Evolutionary conservation across 2,113 vertebrate species (phyloP), one percentile per base, ranked within the genome.

Genomic region (Petrocephalus microphthalmus): DNA sequence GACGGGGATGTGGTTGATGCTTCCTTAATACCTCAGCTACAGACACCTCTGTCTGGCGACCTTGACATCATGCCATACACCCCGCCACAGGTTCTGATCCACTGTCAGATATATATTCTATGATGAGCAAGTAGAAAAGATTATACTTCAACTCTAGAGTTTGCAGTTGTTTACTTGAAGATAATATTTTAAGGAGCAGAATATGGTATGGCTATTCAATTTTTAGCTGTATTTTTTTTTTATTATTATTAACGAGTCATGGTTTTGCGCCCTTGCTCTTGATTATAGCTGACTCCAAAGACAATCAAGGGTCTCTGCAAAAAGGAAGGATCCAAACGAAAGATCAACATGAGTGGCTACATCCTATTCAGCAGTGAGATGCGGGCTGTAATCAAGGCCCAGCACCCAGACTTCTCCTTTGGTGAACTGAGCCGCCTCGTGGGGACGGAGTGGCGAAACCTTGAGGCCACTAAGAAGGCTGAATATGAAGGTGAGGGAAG

Each of bases 311-410:
- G 98, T 90, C 95, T 96, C 90, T 95, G 96, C 89, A 99, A 99
- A 94, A 99, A 99, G 90, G 98, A 99, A 93, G 97, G 98, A 84
- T 97, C 98, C 86, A 99, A 99, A 94, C 95, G 98, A 92, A 99
- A 99, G 96, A 99, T 99, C 95, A 99, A 99, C 95, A 99, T 99
- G 98, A 99, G 98, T 88, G 98, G 98, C 91, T 99, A 99, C 91
- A 99, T 99, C 93, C 94, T 99, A 89, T 99, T 99, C 94, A 99
- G 98, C 95, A 99, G 98, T 87, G 98, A 99, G 92, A 99, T 99
- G 97, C 96, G 98, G 92, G 97, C 98, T 42, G 97, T 99, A 82
- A 99, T 99, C 92, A 99, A 99, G 94, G 97, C 98, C 90, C 96
- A 97, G 87, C 97, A 99, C 91, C 98, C 98, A 49, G 98, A 99